Conservation (phyloP, 2,797 vertebrate species). For the Brotogeris chrysoptera region DNA sequence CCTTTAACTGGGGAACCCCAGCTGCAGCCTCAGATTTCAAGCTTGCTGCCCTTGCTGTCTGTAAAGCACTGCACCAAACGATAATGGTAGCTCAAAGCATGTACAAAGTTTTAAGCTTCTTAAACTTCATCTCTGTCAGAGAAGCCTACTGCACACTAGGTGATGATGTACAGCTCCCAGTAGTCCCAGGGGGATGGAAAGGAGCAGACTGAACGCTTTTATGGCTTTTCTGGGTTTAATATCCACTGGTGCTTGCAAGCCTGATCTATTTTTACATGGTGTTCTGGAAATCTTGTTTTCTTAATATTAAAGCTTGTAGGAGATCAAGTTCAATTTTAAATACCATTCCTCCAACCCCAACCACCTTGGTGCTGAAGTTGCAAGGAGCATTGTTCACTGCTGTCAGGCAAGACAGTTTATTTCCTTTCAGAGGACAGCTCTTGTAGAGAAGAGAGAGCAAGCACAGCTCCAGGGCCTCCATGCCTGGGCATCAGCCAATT, state of each 20-base stretch:
- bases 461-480: not conserved
- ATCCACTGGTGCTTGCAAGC: not conserved
- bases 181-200: not conserved
- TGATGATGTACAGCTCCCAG: not conserved
- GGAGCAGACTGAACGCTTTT: not conserved
- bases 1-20: not conserved
- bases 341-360: not conserved
- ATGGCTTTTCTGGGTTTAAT: not conserved
- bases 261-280: not conserved
- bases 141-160: not conserved
- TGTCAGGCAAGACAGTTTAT: not conserved
- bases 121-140: not conserved
- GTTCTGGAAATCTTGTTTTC: not conserved
- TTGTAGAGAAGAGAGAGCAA: not conserved
- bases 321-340: not conserved
- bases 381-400: not conserved
- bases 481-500: conserved; percentile 28
- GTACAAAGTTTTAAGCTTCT: conserved; percentile 42
- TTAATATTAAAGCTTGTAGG: not conserved
- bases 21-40: not conserved
- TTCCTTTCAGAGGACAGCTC: not conserved
- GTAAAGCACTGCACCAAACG: not conserved
- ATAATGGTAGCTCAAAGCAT: not conserved
- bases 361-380: not conserved
- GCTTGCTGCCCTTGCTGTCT: not conserved